phyloP scores from a whole-genome alignment of 2,113 vertebrate species.

The Sprattus sprattus region DNA sequence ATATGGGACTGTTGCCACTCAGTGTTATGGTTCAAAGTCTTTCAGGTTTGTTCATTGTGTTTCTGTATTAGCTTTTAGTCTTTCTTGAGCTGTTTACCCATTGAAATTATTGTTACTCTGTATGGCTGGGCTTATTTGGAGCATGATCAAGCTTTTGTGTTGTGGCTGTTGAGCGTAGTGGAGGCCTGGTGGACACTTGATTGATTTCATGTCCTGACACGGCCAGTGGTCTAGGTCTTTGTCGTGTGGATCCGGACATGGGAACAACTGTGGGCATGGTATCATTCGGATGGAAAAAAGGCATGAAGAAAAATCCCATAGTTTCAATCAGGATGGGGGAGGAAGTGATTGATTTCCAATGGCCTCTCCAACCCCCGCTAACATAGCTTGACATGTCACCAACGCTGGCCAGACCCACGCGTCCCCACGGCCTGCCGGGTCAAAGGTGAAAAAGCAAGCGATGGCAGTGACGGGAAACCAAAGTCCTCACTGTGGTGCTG shows the following conservation, averaged over 20 bases:
- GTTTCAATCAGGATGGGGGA: neutral
- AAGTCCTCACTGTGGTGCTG: no score
- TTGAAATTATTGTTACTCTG: neutral
- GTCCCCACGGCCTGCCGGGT: neutral
- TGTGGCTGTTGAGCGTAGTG: neutral
- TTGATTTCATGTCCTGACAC: conserved; percentile 38
- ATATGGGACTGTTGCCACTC: neutral
- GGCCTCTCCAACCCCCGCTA: neutral
- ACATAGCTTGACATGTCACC: neutral
- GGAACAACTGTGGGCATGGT: conserved; percentile 20
- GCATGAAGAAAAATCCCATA: neutral
- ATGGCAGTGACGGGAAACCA: neutral
- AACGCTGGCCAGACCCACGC: neutral
- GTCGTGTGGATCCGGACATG: conserved; percentile 13
- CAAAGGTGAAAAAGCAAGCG: neutral
- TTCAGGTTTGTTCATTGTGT: neutral
- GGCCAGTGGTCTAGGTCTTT: conserved; percentile 21
- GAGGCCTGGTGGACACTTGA: conserved; percentile 25
- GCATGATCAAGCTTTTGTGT: neutral
- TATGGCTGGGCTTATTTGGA: neutral
- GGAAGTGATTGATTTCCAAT: conserved; percentile 20
- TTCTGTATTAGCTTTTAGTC: neutral
- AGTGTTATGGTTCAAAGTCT: neutral
- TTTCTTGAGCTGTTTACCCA: neutral
- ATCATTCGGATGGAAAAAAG: neutral